Conservation (phyloP, 2,113 vertebrate species). For the Acinonyx jubatus region DNA sequence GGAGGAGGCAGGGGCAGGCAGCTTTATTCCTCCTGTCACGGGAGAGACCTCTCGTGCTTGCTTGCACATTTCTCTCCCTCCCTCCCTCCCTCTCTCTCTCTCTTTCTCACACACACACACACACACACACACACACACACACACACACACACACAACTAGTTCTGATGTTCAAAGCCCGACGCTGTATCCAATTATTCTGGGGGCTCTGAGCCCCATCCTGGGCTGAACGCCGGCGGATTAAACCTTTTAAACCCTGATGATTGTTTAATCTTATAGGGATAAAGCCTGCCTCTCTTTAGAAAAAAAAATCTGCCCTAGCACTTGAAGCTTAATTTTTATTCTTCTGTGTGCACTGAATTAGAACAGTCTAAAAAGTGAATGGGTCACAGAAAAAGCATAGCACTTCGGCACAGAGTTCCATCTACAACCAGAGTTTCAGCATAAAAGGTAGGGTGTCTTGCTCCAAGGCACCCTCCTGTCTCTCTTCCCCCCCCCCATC, state of each 20-base stretch:
- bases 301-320: slow-evolving; percentile 54
- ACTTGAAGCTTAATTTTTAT: slow-evolving; percentile 63
- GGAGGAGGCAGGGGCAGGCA: background rate
- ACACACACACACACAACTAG: background rate
- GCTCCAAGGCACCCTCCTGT: background rate
- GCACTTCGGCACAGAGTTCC: background rate
- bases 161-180: slow-evolving; percentile 56
- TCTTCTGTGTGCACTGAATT: slow-evolving; percentile 54
- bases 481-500: too few species aligned
- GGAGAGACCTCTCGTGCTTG: slow-evolving; percentile 83
- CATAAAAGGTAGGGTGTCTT: background rate
- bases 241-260: slow-evolving; percentile 84
- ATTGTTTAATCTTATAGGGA: slow-evolving; percentile 82
- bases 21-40: slow-evolving; percentile 67
- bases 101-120: background rate
- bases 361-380: background rate
- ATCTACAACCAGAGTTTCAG: background rate
- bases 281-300: slow-evolving; percentile 62
- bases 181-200: slow-evolving; percentile 83
- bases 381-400: background rate
- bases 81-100: too few species aligned
- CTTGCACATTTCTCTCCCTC: background rate
- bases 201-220: slow-evolving; percentile 69
- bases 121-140: background rate
- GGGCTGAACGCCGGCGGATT: slow-evolving; percentile 81